These are phyloP conservation scores for Copidosoma aretas DNA, from an alignment of 2,888 invertebrate genomes.

Conservation along the genomic window DNA sequence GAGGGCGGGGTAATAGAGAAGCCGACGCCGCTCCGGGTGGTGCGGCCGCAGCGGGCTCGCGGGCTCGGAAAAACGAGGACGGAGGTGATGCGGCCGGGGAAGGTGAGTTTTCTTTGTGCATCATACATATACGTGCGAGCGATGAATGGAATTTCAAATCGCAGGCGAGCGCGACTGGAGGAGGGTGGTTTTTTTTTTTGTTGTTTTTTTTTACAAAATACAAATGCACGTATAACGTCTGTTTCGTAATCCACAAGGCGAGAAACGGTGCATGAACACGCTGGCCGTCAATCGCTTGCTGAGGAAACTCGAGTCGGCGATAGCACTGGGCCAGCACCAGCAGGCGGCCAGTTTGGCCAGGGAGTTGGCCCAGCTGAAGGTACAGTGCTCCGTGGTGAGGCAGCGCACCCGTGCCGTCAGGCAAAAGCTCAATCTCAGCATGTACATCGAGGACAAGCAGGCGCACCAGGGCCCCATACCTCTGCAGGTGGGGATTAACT, in stretches of 20 bases:
- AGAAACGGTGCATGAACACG: conserved; percentile 64
- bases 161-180: too few species aligned
- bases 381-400: conserved; percentile 75
- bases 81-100: neutral
- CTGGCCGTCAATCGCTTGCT: conserved; percentile 71
- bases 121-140: too few species aligned
- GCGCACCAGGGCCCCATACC: conserved; percentile 83
- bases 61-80: neutral
- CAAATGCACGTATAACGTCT: too few species aligned
- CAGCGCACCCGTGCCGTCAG: conserved; percentile 53
- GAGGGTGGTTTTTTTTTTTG: too few species aligned
- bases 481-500: conserved; percentile 68
- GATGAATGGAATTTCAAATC: too few species aligned
- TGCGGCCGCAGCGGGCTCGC: too few species aligned
- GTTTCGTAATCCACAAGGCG: neutral
- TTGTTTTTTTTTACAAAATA: too few species aligned
- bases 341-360: conserved; percentile 79
- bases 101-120: too few species aligned
- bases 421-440: conserved; percentile 70
- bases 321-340: conserved; percentile 77
- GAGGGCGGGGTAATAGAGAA: conserved; percentile 6
- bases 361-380: conserved; percentile 77
- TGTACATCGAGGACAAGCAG: conserved; percentile 82
- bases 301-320: conserved; percentile 77
- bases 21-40: neutral